Evolutionary conservation across 2,113 vertebrate genomes (phyloP).

Genomic region (Heloderma charlesbogerti): DNA sequence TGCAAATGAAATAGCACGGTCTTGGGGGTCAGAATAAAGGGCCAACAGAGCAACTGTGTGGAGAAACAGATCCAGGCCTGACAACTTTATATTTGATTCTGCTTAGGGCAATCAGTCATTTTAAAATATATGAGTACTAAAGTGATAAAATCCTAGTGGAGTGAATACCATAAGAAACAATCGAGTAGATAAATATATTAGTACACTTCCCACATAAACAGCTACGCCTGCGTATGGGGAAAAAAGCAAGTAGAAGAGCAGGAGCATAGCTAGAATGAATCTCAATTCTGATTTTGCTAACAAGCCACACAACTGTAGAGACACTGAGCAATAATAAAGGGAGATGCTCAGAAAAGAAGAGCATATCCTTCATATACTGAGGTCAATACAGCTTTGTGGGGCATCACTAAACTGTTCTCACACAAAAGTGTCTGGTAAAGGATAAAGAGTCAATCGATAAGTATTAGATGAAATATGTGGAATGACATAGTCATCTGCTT

Average conservation of each 20-base stretch:
- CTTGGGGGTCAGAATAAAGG: conserved; percentile 54
- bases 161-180: neutral
- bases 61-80: conserved; percentile 23
- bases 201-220: neutral
- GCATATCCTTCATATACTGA: rapidly evolving
- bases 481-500: conserved; percentile 47
- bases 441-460: conserved; percentile 57
- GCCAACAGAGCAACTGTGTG: conserved; percentile 22
- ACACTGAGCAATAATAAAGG: neutral
- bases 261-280: neutral
- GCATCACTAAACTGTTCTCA: neutral
- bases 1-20: conserved; percentile 38
- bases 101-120: conserved; percentile 30
- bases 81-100: neutral
- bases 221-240: neutral
- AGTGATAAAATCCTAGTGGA: neutral
- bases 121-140: rapidly evolving
- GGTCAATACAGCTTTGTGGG: neutral
- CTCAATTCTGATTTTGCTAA: neutral
- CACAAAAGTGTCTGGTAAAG: conserved; percentile 52
- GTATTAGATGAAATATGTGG: conserved; percentile 47
- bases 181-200: neutral
- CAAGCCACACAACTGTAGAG: rapidly evolving
- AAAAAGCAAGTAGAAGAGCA: neutral
- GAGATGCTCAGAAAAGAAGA: neutral